Evolutionary conservation across 2,113 vertebrate species (phyloP), one percentile per base, ranked within the genome.

Genomic region (Cavia aperea): DNA sequence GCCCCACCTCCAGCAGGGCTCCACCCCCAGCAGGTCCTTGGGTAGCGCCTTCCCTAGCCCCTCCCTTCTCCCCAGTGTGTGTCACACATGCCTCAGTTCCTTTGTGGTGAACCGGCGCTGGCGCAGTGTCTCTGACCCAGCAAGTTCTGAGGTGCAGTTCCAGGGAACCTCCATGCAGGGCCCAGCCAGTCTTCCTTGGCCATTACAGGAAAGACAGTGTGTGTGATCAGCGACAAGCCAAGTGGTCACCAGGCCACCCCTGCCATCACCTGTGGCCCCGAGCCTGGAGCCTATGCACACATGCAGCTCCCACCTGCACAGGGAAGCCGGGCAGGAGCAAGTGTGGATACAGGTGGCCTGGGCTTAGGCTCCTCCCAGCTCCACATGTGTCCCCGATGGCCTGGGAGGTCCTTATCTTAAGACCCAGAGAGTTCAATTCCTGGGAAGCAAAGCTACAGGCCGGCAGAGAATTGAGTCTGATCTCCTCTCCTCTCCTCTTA

Each of bases 321-420:
- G 6, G 1, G 31, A 4, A 36, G 29, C 19, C 0, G 26, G n/a
- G 10, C 10, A 13, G 31, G 72, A 56, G 1, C 5, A 7, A 31
- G 36, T 12, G 73, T 2, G 18, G 83, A 1, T 18, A 0, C 21
- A 7, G 24, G 23, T 29, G 10, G 56, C 87, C 66, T 36, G 0
- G 66, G 33, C 88, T 86, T 16, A 1, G 12, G 11, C 33, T 54
- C 70, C 24, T 70, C 70, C 75, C 1, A 3, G 39, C 39, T 24
- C 7, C 3, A 13, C 16, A 21, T 19, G 15, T 58, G 8, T 63
- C 81, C 7, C 56, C 4, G 33, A 66, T 46, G 43, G 70, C 12
- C 58, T 2, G 15, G 21, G 56, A 49, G 23, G 58, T 36, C 6
- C 62, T 77, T 86, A 68, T 75, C 46, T 4, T 24, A n/a, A 63